A percentile compares a stretch with the other conserved stretches of the same genome.
phyloP scores from a whole-genome alignment of 2,888 invertebrate genomes.

The Cryptosula pallasiana region DNA sequence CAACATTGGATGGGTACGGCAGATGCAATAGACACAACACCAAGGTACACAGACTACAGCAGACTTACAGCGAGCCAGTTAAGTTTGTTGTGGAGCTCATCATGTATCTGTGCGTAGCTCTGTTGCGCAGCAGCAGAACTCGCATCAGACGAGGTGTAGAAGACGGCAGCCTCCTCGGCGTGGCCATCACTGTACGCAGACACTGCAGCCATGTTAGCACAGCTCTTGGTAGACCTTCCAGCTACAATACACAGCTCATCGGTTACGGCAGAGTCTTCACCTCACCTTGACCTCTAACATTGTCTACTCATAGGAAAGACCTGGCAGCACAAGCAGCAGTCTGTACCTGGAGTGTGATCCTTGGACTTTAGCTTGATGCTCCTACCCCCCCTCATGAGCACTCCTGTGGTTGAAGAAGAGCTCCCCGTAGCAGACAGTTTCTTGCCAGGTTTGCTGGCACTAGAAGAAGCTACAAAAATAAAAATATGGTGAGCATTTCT shows the following conservation, averaged over 20 bases:
- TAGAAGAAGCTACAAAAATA: background rate
- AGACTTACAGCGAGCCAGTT: constrained; percentile 17
- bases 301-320: no score
- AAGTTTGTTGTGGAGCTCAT: constrained; percentile 23
- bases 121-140: background rate
- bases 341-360: background rate
- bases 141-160: background rate
- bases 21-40: no score
- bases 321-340: no score
- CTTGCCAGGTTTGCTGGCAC: background rate
- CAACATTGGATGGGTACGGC: no score
- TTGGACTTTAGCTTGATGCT: constrained; percentile 8
- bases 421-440: background rate
- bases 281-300: no score
- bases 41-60: no score
- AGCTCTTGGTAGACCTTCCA: background rate
- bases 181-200: background rate
- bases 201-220: background rate
- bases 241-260: no score
- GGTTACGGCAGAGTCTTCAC: no score
- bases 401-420: background rate
- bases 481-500: no score
- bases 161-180: background rate
- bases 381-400: background rate
- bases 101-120: constrained; percentile 12